Percentiles rank a stretch among this genome's conserved stretches.
These are phyloP conservation scores for Chaunax sp. DNA, from an alignment of 2,797 vertebrate genomes.

Conservation along the genomic window DNA sequence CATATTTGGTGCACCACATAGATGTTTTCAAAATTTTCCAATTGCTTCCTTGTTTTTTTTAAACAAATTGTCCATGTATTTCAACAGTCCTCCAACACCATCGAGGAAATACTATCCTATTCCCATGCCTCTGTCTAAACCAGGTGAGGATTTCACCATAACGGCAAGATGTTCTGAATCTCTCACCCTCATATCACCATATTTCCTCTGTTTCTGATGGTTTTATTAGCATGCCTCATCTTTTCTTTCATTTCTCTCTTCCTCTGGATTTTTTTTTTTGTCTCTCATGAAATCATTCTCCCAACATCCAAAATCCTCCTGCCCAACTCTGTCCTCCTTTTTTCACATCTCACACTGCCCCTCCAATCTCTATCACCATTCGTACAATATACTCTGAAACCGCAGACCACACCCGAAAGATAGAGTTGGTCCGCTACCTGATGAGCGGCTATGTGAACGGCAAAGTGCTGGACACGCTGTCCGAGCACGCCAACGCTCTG, in stretches of 20 bases:
- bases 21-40: too few relatives aligned
- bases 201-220: slow-evolving; percentile 60
- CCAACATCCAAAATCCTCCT: slow-evolving; percentile 63
- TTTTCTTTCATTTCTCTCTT: slow-evolving; percentile 71
- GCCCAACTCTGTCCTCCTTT: slow-evolving; percentile 44
- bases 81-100: slow-evolving; percentile 88
- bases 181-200: slow-evolving; percentile 40
- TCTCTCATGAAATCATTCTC: slow-evolving; percentile 46
- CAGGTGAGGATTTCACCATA: slow-evolving; percentile 84
- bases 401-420: slow-evolving; percentile 93
- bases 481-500: slow-evolving; percentile 91
- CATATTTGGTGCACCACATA: neutral
- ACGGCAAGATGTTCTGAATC: slow-evolving; percentile 5
- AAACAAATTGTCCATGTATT: slow-evolving; percentile 26
- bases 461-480: slow-evolving; percentile 90
- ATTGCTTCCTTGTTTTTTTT: slow-evolving; percentile 8
- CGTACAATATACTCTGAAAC: slow-evolving; percentile 47
- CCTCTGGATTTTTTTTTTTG: slow-evolving; percentile 61
- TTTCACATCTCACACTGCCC: slow-evolving; percentile 1
- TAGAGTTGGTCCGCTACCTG: slow-evolving; percentile 92
- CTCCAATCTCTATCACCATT: slow-evolving; percentile 13
- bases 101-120: slow-evolving; percentile 95
- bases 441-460: slow-evolving; percentile 91
- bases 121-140: slow-evolving; percentile 97
- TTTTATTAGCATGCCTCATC: slow-evolving; percentile 65